phyloP scores from a whole-genome alignment of 1,140 invertebrate genomes.

The Rhopalosiphum padi region DNA sequence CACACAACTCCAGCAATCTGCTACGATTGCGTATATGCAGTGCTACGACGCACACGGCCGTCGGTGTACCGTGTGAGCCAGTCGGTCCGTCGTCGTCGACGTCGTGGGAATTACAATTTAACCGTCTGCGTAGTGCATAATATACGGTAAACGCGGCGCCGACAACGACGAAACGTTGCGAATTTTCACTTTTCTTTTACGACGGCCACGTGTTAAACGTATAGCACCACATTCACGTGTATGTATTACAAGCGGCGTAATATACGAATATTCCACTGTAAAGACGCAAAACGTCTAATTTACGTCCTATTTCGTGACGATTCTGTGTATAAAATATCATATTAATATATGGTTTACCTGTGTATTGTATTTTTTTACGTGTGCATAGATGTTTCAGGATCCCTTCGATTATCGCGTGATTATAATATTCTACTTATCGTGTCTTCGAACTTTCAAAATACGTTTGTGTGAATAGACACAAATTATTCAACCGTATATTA shows the following conservation, averaged over 20 bases:
- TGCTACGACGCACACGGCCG: no score
- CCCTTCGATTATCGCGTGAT: no score
- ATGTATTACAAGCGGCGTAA: neutral
- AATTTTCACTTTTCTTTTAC: slow-evolving; percentile 2
- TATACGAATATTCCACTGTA: neutral
- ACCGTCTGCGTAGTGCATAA: neutral
- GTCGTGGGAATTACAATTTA: neutral
- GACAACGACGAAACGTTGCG: neutral
- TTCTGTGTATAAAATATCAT: no score
- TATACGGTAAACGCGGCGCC: neutral
- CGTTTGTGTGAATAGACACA: no score
- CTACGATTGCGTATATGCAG: neutral
- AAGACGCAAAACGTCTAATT: no score
- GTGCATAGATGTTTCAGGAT: no score
- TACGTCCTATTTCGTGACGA: no score
- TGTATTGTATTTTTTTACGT: no score
- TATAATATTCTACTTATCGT: no score
- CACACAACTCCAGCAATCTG: neutral
- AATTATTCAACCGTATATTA: no score
- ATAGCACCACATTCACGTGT: neutral
- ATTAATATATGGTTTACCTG: no score
- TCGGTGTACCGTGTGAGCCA: neutral
- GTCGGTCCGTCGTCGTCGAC: neutral
- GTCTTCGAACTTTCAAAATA: no score
- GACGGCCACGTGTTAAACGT: neutral